phyloP scores from a whole-genome alignment of 1,140 invertebrate species.

The Sitophilus oryzae region DNA sequence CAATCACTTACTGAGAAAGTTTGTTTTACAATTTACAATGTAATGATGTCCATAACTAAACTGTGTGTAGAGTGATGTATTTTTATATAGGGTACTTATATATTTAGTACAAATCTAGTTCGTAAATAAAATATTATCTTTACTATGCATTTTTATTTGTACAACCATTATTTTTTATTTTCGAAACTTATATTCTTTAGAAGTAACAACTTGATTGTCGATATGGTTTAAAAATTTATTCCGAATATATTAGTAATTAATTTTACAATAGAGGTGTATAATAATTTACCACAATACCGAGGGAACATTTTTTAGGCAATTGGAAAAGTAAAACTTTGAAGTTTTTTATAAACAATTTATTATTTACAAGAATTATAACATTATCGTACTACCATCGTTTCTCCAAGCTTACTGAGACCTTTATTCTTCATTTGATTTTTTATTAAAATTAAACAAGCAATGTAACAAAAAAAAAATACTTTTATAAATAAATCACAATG shows the following conservation, averaged over 20 bases:
- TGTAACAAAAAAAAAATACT: neutral
- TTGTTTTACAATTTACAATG: slow-evolving; percentile 12
- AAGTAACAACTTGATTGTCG: no score
- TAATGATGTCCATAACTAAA: slow-evolving; percentile 30
- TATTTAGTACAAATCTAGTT: slow-evolving; percentile 41
- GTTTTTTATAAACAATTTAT: no score
- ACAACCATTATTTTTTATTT: no score
- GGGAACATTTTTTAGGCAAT: no score
- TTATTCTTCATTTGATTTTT: neutral
- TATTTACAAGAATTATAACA: neutral
- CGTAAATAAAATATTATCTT: slow-evolving; percentile 24
- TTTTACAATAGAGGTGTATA: no score
- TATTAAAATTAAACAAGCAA: neutral
- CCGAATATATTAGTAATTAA: no score
- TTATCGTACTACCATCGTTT: neutral
- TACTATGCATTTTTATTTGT: slow-evolving; percentile 8
- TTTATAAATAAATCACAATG: neutral
- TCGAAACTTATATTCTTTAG: no score
- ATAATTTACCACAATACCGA: no score
- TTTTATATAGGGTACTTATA: slow-evolving; percentile 43
- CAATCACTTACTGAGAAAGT: slow-evolving; percentile 1
- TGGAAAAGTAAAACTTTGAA: no score
- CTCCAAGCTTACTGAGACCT: neutral
- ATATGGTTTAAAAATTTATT: no score
- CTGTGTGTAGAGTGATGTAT: slow-evolving; percentile 43